Percentiles rank a stretch among this genome's conserved stretches.
Evolutionary conservation across 2,113 vertebrate species (phyloP).

Genomic region (Oxygymnocypris stewartii): DNA sequence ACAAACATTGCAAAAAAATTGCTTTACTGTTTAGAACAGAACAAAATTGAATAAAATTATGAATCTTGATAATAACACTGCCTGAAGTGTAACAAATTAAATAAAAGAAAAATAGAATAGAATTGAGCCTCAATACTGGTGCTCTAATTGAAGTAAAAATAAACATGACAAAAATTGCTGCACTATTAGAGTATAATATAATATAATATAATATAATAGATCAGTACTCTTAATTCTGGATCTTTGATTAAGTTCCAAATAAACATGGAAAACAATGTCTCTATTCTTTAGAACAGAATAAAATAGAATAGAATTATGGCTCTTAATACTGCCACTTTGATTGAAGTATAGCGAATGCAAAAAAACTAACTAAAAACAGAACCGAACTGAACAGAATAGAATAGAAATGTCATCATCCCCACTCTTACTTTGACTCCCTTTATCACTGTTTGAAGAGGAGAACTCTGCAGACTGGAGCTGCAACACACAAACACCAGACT

Average conservation of each 20-base stretch:
- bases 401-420: neutral
- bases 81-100: too few species aligned
- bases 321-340: neutral
- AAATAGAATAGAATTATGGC: neutral
- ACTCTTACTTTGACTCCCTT: slow-evolving; percentile 73
- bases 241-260: neutral
- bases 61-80: too few species aligned
- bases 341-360: neutral
- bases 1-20: too few species aligned
- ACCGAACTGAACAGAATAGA: neutral
- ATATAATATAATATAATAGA: neutral
- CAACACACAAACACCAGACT: neutral
- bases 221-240: neutral
- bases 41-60: too few species aligned
- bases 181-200: too few species aligned
- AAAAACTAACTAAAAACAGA: neutral
- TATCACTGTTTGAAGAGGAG: slow-evolving; percentile 74
- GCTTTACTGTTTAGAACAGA: too few species aligned
- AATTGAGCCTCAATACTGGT: too few species aligned
- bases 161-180: neutral
- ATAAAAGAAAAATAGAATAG: neutral
- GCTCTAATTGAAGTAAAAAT: neutral
- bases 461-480: slow-evolving; percentile 90
- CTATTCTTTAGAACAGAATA: neutral
- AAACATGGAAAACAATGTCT: neutral